Base-by-base conservation (phyloP, 2,888 invertebrate species). In the Melipona beecheii region DNA sequence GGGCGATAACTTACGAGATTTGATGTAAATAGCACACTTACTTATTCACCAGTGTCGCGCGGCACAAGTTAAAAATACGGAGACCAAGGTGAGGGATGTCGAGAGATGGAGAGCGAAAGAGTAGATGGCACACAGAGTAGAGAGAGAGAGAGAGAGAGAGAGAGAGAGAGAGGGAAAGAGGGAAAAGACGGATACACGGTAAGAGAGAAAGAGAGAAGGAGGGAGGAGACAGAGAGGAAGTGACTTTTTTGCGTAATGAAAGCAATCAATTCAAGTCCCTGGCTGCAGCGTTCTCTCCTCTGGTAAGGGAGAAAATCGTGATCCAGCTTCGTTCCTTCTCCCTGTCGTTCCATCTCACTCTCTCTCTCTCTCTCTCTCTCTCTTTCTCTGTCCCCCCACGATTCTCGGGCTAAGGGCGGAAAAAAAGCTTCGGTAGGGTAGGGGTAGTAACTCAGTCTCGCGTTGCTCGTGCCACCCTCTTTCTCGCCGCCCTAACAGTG, bases 221-320 rank as follows among this genome's bases (percentile, higher is more conserved):
- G 84, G 83, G 81, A 69, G 73, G 79, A 80, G 84, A 89, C 85
- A 81, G 86, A 80, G 87, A 88, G 88, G 87, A 84, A 86, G 87
- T 90, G 90, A 86, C 89, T 89, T 90, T 93, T 93, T 93, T 92
- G 91, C 92, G 92, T 93, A 94, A 94, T 93, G 93, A 94, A 94
- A 94, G 94, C 93, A 94, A 94, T 94, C 94, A 94, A 94, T 94
- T 94, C 92, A 93, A 93, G 92, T 93, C 93, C 89, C 91, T 90
- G 88, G 89, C 89, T 84, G 84, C 87, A 78, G 76, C 86, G 79
- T 69, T 81, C 81, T 60, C 81, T 85, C 77, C 81, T 83, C 82
- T 79, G 84, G 84, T 66, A 58, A 83, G 83, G 85, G 87, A 81
- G 78, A 73, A 75, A 75, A 73, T 81, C 87, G 87, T 64, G 80